A percentile compares a stretch with the other conserved stretches of the same genome.
phyloP scores from a whole-genome alignment of 2,888 invertebrate species.

The Epinotia brunnichana region DNA sequence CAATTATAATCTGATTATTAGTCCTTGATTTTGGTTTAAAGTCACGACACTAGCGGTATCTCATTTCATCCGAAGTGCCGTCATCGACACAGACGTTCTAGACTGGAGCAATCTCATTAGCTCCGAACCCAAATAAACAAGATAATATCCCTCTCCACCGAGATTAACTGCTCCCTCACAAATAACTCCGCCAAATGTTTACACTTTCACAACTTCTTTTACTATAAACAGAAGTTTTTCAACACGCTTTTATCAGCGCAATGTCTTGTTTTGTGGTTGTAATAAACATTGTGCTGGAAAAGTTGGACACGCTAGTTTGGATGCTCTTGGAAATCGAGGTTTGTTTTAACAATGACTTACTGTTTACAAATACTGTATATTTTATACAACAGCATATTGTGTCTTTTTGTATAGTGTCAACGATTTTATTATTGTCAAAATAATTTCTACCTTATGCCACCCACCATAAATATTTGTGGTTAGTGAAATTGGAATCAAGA shows the following conservation, averaged over 20 bases:
- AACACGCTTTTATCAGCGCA: conserved; percentile 20
- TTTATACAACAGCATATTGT: too few relatives aligned
- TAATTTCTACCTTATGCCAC: too few relatives aligned
- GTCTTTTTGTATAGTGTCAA: too few relatives aligned
- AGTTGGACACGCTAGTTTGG: not conserved
- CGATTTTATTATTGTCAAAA: too few relatives aligned
- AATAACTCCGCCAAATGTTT: conserved; percentile 48
- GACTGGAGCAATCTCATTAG: conserved; percentile 60
- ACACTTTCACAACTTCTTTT: conserved; percentile 46
- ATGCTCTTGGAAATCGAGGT: not conserved
- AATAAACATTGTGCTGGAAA: conserved; percentile 12
- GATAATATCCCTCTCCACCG: conserved; percentile 51
- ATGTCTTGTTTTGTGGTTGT: conserved; percentile 28
- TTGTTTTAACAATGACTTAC: not conserved
- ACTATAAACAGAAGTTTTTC: conserved; percentile 32
- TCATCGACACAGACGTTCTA: conserved; percentile 46
- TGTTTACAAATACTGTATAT: not conserved
- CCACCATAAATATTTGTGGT: too few relatives aligned
- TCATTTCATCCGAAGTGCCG: conserved; percentile 34
- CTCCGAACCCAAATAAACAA: conserved; percentile 59
- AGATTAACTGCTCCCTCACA: conserved; percentile 44
- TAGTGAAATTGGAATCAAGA: too few relatives aligned
- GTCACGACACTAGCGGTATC: not conserved
- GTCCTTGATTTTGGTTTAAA: too few relatives aligned
- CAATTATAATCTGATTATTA: too few relatives aligned